Evolutionary conservation across 2,888 invertebrate species (phyloP).

Genomic region (Lymantria monacha): DNA sequence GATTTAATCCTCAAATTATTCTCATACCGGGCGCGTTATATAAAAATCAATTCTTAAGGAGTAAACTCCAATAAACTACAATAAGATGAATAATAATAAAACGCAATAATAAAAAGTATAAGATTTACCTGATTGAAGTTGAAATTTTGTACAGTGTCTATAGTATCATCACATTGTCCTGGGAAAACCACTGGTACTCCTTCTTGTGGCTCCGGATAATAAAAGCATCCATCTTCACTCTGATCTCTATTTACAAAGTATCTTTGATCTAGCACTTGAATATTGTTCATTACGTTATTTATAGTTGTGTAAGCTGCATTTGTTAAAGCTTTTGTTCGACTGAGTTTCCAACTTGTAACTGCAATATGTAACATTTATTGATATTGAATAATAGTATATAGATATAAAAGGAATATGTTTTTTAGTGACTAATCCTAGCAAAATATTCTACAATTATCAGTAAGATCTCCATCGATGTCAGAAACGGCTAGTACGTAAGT

Average conservation of each 20-base stretch:
- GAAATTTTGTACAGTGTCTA: conserved; percentile 48
- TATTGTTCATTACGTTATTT: conserved; percentile 29
- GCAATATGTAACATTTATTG: conserved; percentile 9
- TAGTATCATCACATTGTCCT: conserved; percentile 55
- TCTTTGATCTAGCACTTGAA: conserved; percentile 46
- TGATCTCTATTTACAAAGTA: conserved; percentile 50
- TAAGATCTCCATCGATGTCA: no score
- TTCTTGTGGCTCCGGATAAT: conserved; percentile 49
- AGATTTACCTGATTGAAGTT: conserved; percentile 39
- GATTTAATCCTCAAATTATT: no score
- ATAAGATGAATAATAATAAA: no score
- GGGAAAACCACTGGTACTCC: conserved; percentile 54
- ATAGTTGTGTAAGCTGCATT: conserved; percentile 28
- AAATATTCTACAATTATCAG: not conserved
- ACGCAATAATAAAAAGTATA: not conserved
- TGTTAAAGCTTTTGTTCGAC: conserved; percentile 45
- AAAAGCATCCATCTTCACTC: conserved; percentile 54
- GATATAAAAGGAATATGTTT: no score
- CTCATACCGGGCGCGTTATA: no score
- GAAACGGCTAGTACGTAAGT: no score
- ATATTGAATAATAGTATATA: not conserved
- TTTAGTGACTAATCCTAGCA: no score
- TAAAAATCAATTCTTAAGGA: no score
- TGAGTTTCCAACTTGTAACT: conserved; percentile 64
- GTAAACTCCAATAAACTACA: no score